A percentile compares a stretch with the other conserved stretches of the same genome.
phyloP scores from a whole-genome alignment of 2,113 vertebrate species.

The Tinamus guttatus region DNA sequence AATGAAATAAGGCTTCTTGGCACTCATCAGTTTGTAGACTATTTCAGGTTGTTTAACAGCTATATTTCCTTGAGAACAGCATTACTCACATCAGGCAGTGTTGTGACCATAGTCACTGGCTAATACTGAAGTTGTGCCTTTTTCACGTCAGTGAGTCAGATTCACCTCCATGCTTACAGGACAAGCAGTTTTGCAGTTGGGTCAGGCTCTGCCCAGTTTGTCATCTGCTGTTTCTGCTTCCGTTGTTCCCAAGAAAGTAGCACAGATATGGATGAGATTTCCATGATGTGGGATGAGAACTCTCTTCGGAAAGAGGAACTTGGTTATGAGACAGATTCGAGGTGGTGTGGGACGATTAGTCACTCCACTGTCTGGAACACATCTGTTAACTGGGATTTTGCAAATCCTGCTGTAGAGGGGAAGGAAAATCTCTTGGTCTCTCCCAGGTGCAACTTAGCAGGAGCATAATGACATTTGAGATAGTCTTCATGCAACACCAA shows the following conservation, averaged over 20 bases:
- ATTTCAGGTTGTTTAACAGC: background rate
- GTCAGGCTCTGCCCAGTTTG: background rate
- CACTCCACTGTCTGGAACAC: conserved; percentile 37
- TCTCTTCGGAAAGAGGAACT: conserved; percentile 24
- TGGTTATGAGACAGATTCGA: conserved; percentile 37
- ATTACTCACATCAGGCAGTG: background rate
- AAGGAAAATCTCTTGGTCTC: background rate
- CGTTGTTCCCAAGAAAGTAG: conserved; percentile 1
- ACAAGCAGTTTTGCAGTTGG: accelerated
- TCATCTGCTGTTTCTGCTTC: conserved; percentile 24
- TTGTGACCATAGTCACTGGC: background rate
- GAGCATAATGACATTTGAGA: background rate
- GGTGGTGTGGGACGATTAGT: conserved; percentile 15
- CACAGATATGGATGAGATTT: background rate
- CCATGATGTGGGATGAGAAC: background rate
- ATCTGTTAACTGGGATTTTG: conserved; percentile 8
- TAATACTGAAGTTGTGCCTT: background rate
- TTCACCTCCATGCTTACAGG: background rate
- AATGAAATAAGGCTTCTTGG: background rate
- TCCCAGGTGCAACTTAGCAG: background rate
- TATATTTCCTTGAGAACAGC: background rate
- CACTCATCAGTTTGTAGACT: background rate
- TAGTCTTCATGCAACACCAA: background rate
- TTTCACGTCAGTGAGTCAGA: background rate
- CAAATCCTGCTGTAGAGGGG: background rate